Evolutionary conservation across 2,888 invertebrate genomes (phyloP).

Genomic region (Mythimna pallens): DNA sequence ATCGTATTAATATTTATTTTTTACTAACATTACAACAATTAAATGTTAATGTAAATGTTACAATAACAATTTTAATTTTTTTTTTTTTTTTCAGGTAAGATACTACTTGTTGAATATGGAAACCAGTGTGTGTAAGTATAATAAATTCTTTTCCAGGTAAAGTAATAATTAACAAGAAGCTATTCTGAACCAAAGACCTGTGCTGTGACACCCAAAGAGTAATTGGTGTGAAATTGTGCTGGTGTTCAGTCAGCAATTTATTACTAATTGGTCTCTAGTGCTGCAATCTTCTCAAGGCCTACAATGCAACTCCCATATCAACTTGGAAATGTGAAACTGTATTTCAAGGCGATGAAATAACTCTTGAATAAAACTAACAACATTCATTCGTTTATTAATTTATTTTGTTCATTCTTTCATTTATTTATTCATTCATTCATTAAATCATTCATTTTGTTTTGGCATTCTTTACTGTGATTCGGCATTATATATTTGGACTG

Average conservation of each 20-base stretch:
- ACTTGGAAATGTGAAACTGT: constrained; percentile 4
- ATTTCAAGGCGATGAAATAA: neutral
- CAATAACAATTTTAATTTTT: too few species aligned
- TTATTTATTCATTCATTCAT: too few species aligned
- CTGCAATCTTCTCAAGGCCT: constrained; percentile 10
- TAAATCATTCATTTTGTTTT: too few species aligned
- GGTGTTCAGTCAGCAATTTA: constrained; percentile 19
- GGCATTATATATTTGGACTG: too few species aligned
- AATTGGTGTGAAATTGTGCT: constrained; percentile 33
- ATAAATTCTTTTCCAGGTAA: too few species aligned
- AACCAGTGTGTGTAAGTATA: too few species aligned
- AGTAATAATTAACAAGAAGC: neutral
- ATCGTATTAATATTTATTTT: too few species aligned
- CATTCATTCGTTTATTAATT: too few species aligned
- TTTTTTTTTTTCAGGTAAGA: neutral
- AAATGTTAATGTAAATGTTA: too few species aligned
- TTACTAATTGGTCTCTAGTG: constrained; percentile 35
- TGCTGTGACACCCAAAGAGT: constrained; percentile 2
- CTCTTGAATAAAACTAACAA: neutral
- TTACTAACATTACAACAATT: too few species aligned
- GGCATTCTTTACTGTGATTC: too few species aligned
- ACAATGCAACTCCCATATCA: constrained; percentile 19
- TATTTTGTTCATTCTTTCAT: too few species aligned
- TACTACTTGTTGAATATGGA: neutral
- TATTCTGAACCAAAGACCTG: neutral